phyloP scores from a whole-genome alignment of 2,113 vertebrate genomes.

The Hippopotamus amphibius region DNA sequence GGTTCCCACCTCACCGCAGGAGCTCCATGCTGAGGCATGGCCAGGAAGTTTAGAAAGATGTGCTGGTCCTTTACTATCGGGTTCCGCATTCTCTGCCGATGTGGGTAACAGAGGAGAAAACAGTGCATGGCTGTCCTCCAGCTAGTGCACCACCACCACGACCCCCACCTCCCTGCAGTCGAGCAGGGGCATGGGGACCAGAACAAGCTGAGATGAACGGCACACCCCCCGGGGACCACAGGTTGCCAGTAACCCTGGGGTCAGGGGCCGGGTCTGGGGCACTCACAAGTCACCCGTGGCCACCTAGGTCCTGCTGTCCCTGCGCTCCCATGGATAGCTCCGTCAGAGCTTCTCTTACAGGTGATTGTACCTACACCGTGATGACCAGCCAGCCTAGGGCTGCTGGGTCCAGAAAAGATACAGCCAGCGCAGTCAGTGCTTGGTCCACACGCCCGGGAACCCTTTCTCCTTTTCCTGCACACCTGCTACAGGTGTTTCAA shows the following conservation, averaged over 20 bases:
- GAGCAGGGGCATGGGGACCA: background rate
- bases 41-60: background rate
- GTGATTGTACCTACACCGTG: background rate
- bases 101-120: background rate
- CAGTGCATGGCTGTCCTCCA: background rate
- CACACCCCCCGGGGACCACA: background rate
- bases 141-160: rapidly evolving
- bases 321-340: background rate
- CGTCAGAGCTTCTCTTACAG: background rate
- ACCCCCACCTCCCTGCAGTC: background rate
- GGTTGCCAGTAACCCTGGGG: background rate
- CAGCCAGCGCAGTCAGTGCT: rapidly evolving
- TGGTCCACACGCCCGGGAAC: background rate
- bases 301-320: background rate
- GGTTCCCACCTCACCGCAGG: background rate
- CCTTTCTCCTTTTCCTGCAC: background rate
- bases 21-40: background rate
- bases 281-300: background rate
- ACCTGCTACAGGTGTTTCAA: background rate
- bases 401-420: background rate
- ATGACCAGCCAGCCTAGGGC: background rate
- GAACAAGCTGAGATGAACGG: background rate
- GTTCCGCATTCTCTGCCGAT: background rate
- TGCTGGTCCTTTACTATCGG: background rate
- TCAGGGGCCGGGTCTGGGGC: background rate